phyloP scores from a whole-genome alignment of 2,888 invertebrate genomes.

The Chironomus riparius region DNA sequence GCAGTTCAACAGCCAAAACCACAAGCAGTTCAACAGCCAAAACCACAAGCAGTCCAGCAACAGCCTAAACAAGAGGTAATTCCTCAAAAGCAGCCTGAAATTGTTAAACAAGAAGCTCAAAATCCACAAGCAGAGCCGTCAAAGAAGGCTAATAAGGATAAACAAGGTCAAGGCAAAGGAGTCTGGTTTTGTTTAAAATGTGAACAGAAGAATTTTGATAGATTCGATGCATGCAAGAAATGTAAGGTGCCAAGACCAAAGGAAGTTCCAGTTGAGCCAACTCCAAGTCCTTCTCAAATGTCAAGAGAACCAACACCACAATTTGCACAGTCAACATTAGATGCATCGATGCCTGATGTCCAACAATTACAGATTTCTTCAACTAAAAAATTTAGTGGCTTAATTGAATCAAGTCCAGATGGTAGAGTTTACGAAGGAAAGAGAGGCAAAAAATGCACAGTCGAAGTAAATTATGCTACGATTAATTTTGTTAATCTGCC shows the following conservation, averaged over 20 bases:
- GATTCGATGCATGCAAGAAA: background rate
- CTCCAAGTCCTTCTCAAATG: background rate
- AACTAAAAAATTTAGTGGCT: background rate
- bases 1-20: background rate
- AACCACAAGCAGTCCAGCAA: background rate
- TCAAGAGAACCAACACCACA: background rate
- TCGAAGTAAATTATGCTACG: background rate
- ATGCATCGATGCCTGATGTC: background rate
- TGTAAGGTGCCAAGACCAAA: background rate
- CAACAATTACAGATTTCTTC: background rate
- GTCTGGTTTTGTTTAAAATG: background rate
- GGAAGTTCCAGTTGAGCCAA: background rate
- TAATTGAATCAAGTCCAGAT: conserved; percentile 7
- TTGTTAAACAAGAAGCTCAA: background rate
- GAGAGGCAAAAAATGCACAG: background rate
- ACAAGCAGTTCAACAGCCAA: background rate
- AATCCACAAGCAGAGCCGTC: background rate
- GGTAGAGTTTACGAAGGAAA: conserved; percentile 16
- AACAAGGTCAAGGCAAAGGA: background rate
- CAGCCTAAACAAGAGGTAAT: background rate
- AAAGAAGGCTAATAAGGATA: background rate
- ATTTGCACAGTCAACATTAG: background rate
- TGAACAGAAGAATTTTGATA: background rate
- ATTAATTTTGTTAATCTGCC: conserved; percentile 37
- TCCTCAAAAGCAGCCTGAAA: background rate